Conservation (phyloP, 1,140 invertebrate species). For the Leptopilina boulardi region DNA sequence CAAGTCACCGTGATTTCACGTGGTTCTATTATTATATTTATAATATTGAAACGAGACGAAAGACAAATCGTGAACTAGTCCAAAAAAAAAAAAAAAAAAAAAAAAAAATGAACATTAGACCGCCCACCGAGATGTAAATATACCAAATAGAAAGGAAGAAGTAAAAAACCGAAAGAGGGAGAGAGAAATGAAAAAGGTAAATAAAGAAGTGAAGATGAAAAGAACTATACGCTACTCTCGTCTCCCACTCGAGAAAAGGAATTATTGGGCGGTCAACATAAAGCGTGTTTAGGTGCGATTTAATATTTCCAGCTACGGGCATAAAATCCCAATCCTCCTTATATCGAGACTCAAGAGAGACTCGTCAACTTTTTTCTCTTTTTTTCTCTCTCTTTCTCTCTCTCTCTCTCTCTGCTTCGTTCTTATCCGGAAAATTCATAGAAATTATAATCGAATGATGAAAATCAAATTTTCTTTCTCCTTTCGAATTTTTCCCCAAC, state of each 20-base stretch:
- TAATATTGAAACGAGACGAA: background rate
- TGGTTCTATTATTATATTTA: too few relatives aligned
- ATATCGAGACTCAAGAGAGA: constrained; percentile 48
- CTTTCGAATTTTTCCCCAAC: too few relatives aligned
- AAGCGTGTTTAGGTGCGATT: constrained; percentile 70
- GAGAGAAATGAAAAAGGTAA: constrained; percentile 25
- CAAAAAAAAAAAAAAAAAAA: background rate
- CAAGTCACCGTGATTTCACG: too few relatives aligned
- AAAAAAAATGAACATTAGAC: constrained; percentile 3
- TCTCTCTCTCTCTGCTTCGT: background rate
- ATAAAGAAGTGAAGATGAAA: constrained; percentile 22
- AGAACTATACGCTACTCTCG: constrained; percentile 10
- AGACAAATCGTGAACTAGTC: constrained; percentile 10
- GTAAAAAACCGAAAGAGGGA: background rate
- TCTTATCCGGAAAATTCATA: background rate
- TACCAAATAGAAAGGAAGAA: constrained; percentile 14
- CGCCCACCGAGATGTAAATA: constrained; percentile 22
- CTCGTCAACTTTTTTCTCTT: constrained; percentile 41
- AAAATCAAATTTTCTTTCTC: too few relatives aligned
- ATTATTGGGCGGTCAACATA: constrained; percentile 68
- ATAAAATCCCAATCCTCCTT: constrained; percentile 61
- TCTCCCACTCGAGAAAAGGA: constrained; percentile 36
- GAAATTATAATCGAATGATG: too few relatives aligned
- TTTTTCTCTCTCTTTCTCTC: constrained; percentile 54
- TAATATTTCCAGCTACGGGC: constrained; percentile 69